Evolutionary conservation across 2,797 vertebrate genomes (phyloP).

Genomic region (Cossypha dichroa): DNA sequence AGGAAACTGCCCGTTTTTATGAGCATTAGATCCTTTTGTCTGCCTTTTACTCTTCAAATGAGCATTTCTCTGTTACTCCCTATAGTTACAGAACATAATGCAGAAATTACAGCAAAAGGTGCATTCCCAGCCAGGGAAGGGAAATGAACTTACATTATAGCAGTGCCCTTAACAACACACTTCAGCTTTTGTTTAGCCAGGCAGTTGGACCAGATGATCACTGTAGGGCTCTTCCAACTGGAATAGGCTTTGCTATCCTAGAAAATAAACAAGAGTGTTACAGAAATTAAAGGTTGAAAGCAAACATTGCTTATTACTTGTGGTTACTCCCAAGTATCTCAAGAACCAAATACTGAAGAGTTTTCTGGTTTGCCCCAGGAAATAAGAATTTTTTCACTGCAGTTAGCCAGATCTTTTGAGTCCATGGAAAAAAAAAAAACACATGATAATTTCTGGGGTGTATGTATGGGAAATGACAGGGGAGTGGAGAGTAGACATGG

Average conservation of each 20-base stretch:
- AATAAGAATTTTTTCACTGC: neutral
- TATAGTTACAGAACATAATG: neutral
- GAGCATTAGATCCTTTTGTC: neutral
- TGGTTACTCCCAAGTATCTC: neutral
- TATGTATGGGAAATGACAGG: neutral
- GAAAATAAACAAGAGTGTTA: neutral
- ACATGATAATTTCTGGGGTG: neutral
- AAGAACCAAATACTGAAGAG: neutral
- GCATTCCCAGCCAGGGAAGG: neutral
- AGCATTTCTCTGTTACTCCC: neutral
- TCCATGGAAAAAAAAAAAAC: neutral
- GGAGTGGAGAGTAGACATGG: neutral
- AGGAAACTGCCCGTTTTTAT: neutral
- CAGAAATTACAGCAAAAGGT: neutral
- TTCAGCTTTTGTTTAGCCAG: neutral
- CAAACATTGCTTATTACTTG: neutral
- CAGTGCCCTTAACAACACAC: neutral
- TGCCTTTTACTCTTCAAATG: neutral
- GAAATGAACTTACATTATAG: neutral
- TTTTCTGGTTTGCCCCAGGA: neutral
- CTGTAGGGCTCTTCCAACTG: neutral
- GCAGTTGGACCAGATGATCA: neutral
- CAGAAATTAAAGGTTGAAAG: neutral
- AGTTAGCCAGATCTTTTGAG: rapidly evolving
- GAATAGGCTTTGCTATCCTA: neutral